phyloP scores from a whole-genome alignment of 1,140 invertebrate genomes.

The Zeugodacus cucurbitae region DNA sequence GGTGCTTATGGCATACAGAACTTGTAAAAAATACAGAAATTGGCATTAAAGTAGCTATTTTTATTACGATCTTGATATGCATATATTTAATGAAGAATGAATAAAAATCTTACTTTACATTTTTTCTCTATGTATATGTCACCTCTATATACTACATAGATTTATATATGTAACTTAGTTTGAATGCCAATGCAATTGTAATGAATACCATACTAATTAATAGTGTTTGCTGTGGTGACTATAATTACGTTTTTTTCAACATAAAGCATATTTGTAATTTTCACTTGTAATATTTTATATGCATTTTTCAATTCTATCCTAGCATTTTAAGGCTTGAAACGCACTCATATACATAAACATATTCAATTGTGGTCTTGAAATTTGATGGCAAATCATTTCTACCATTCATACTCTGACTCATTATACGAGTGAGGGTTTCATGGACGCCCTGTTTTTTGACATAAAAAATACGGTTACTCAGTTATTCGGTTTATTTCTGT shows the following conservation, averaged over 20 bases:
- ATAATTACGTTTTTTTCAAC: not conserved
- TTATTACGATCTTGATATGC: not conserved
- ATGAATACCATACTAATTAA: not conserved
- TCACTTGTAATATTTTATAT: conserved; percentile 44
- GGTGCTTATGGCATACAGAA: not conserved
- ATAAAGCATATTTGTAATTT: not conserved
- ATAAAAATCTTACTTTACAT: not conserved
- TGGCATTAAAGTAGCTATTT: not conserved
- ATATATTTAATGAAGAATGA: not conserved
- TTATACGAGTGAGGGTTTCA: not conserved
- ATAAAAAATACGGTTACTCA: not conserved
- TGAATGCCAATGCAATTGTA: not conserved
- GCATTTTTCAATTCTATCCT: conserved; percentile 51
- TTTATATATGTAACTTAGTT: not conserved
- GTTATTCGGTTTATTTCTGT: not conserved
- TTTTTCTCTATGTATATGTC: not conserved
- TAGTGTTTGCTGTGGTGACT: not conserved
- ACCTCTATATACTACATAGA: not conserved
- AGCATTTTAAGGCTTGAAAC: conserved; percentile 44
- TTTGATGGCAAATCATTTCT: not conserved
- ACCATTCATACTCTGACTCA: not conserved
- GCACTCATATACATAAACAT: conserved; percentile 43
- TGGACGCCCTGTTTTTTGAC: not conserved
- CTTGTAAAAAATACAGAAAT: not conserved
- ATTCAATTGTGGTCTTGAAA: not conserved